phyloP scores from a whole-genome alignment of 2,888 invertebrate species.

The Melanophora roralis region DNA sequence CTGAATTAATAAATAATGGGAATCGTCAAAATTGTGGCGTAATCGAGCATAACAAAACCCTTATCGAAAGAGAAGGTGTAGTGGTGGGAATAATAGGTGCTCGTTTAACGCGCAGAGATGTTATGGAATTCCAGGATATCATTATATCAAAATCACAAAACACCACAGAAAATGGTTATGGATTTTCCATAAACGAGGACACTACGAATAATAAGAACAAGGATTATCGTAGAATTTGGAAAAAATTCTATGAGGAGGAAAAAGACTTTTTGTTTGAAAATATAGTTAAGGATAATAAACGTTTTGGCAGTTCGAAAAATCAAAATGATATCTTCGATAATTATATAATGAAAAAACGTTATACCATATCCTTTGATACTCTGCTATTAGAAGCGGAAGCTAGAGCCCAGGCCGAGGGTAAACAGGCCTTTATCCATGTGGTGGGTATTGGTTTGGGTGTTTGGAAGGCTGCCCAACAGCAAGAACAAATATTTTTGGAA shows the following conservation, averaged over 20 bases:
- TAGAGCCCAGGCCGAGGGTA: conserved; percentile 78
- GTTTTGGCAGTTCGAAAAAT: conserved; percentile 70
- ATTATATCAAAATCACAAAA: conserved; percentile 78
- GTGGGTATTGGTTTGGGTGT: conserved; percentile 84
- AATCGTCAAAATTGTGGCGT: conserved; percentile 79
- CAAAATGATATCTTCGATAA: conserved; percentile 73
- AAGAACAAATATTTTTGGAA: conserved; percentile 81
- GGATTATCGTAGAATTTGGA: conserved; percentile 71
- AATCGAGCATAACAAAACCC: conserved; percentile 71
- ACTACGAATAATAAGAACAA: conserved; percentile 53
- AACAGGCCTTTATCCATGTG: conserved; percentile 81
- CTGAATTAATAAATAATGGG: conserved; percentile 80
- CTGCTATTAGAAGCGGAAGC: conserved; percentile 81
- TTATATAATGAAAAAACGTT: conserved; percentile 75
- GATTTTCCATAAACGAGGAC: conserved; percentile 29
- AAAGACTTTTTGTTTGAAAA: conserved; percentile 67
- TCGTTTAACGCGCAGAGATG: conserved; percentile 77
- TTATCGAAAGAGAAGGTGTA: conserved; percentile 78
- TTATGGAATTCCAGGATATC: conserved; percentile 80
- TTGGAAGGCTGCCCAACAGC: conserved; percentile 81
- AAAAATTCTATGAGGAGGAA: conserved; percentile 68
- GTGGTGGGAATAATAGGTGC: conserved; percentile 78
- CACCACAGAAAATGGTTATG: conserved; percentile 78
- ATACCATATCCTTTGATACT: conserved; percentile 80
- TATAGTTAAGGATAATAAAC: conserved; percentile 66